Evolutionary conservation across 2,888 invertebrate species (phyloP), one percentile per base, ranked within the genome.

Genomic region (Drosophila anomalipes): DNA sequence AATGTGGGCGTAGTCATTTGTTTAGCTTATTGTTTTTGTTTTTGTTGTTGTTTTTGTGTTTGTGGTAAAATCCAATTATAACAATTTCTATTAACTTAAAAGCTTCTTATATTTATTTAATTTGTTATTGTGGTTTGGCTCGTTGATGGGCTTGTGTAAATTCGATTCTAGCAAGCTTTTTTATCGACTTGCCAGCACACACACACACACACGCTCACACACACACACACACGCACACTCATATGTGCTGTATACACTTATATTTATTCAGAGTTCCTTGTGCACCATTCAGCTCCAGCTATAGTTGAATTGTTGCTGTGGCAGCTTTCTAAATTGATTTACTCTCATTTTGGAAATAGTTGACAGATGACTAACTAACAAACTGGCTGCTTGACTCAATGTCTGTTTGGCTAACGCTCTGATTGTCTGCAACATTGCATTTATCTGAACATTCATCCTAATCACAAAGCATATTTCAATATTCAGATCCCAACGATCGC

Each of bases 81-180:
- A 79, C 75, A 74, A 81, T 82, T 83, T 83, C 78, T 82, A 89
- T 87, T 83, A 89, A 87, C 83, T 88, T 81, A 77, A 87, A 89
- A 89, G 87, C 87, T 87, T 81, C 90, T 87, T 77, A 89, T 89
- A 86, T 87, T 89, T 87, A 87, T 89, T 89, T 88, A 89, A 87
- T 89, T 87, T 87, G 83, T 81, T 85, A 80, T 87, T 87, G 80
- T 76, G 75, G 75, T 41, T 74, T 35, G 58, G 54, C 60, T 63
- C 26, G 37, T 52, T 37, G 52, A 35, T 28, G 51, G 47, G 39
- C 39, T 52, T 58, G 61, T 30, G 63, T 60, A 52, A 53, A 49
- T 52, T 47, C 19, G 33, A 28, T 52, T 68, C 61, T 51, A 59
- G 47, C 58, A 60, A 67, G 65, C 60, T 65, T 62, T 77, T 66